phyloP scores from a whole-genome alignment of 2,888 invertebrate species.

The Dugesia japonica region DNA sequence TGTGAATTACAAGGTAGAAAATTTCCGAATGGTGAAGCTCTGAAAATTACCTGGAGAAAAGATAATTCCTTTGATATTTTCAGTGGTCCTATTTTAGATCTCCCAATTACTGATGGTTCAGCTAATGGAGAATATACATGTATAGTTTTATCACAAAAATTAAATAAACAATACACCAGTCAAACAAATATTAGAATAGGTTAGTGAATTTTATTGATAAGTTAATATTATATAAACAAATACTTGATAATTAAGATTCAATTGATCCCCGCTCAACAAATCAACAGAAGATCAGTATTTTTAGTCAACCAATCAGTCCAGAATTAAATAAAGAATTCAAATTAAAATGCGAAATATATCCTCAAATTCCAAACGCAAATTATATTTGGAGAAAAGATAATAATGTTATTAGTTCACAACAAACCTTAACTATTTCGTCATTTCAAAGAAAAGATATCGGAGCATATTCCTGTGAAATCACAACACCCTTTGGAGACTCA shows the following conservation, averaged over 20 bases:
- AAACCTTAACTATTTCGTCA: not conserved
- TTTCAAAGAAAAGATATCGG: not conserved
- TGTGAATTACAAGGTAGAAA: not conserved
- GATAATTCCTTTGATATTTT: not conserved
- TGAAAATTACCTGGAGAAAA: not conserved
- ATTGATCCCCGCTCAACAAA: not conserved
- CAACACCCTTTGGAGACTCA: not conserved
- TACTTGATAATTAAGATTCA: too few relatives aligned
- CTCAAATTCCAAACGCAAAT: not conserved
- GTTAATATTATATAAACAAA: not conserved
- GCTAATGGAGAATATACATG: not conserved
- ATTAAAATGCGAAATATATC: not conserved
- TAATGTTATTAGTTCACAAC: not conserved
- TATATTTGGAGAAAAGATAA: slow-evolving; percentile 2
- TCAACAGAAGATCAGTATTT: not conserved
- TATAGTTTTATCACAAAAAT: not conserved
- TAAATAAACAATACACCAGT: not conserved
- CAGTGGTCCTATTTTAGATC: not conserved
- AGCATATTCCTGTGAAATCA: not conserved
- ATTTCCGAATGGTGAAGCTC: not conserved
- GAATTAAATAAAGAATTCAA: not conserved
- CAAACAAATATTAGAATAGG: not conserved
- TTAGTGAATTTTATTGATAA: not conserved
- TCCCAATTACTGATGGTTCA: not conserved
- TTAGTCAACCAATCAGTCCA: not conserved